phyloP scores from a whole-genome alignment of 2,888 invertebrate species.

The Plagodis pulveraria region DNA sequence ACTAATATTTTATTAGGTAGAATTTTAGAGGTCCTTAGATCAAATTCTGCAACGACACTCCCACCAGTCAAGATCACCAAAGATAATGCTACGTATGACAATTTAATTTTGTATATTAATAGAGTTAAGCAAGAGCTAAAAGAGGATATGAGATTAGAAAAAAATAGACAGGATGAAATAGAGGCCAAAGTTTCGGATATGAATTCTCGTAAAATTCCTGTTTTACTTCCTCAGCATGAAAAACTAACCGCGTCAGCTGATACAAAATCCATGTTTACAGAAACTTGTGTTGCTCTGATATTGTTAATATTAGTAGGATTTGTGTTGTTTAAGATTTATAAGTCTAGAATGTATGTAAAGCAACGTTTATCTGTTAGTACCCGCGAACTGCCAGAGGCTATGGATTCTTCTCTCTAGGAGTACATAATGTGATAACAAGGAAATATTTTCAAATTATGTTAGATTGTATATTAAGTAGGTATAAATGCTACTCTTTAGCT shows the following conservation, averaged over 20 bases:
- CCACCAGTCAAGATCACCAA: constrained; percentile 27
- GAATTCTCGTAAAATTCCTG: constrained; percentile 14
- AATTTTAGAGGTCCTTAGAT: constrained; percentile 28
- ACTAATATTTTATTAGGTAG: constrained; percentile 30
- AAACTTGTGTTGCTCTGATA: constrained; percentile 51
- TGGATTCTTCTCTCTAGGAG: constrained; percentile 49
- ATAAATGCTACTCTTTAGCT: too few relatives aligned
- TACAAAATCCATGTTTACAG: constrained; percentile 40
- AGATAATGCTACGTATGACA: constrained; percentile 38
- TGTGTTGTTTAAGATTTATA: constrained; percentile 50
- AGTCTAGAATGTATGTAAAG: constrained; percentile 44
- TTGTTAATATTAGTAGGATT: constrained; percentile 50
- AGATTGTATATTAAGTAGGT: too few relatives aligned
- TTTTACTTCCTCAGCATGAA: constrained; percentile 30
- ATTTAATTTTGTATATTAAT: constrained; percentile 43
- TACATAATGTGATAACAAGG: too few relatives aligned
- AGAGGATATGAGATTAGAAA: constrained; percentile 42
- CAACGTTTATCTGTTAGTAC: constrained; percentile 49
- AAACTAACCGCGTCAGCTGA: constrained; percentile 34
- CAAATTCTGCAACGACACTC: constrained; percentile 20
- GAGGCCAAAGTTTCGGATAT: constrained; percentile 38
- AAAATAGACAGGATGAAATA: constrained; percentile 42
- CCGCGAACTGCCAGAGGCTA: constrained; percentile 48
- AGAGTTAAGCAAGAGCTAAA: constrained; percentile 45
- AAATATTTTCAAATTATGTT: too few relatives aligned